A percentile compares a stretch with the other conserved stretches of the same genome.
Evolutionary conservation across 2,888 invertebrate genomes (phyloP).

Genomic region (Dendrolimus houi): DNA sequence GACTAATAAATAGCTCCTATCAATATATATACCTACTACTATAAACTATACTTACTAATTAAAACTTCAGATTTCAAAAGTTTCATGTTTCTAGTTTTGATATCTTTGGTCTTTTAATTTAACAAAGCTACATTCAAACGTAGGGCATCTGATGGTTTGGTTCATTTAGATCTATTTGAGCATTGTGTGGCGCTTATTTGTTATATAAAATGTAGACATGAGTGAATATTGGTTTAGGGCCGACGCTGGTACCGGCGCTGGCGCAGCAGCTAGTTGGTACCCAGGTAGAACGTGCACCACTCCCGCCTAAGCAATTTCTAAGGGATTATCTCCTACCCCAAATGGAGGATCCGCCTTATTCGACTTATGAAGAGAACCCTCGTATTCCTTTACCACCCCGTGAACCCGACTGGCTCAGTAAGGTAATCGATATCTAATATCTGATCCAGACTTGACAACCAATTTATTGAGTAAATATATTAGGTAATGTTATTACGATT

Average conservation of each 20-base stretch:
- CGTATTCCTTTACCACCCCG: slow-evolving; percentile 12
- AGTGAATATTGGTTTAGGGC: slow-evolving; percentile 10
- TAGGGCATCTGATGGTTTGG: too few species aligned
- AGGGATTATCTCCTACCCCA: slow-evolving; percentile 28
- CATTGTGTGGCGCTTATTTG: too few species aligned
- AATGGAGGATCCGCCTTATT: slow-evolving; percentile 23
- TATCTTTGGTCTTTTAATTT: too few species aligned
- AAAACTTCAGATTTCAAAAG: too few species aligned
- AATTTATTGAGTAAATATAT: too few species aligned
- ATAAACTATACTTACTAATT: too few species aligned
- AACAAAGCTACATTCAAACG: too few species aligned
- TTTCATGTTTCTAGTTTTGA: too few species aligned
- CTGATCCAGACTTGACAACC: too few species aligned
- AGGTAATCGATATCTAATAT: slow-evolving; percentile 17
- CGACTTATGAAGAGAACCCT: slow-evolving; percentile 21
- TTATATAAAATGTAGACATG: slow-evolving; percentile 4
- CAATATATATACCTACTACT: too few species aligned
- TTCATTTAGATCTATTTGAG: too few species aligned
- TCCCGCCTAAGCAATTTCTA: slow-evolving; percentile 10
- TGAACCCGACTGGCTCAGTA: slow-evolving; percentile 33
- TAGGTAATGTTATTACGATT: not conserved
- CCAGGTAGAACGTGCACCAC: not conserved
- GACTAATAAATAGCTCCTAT: too few species aligned
- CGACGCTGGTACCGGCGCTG: slow-evolving; percentile 14
- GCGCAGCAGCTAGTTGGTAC: slow-evolving; percentile 8